phyloP scores from a whole-genome alignment of 1,140 invertebrate species.

The Drosophila bocki region DNA sequence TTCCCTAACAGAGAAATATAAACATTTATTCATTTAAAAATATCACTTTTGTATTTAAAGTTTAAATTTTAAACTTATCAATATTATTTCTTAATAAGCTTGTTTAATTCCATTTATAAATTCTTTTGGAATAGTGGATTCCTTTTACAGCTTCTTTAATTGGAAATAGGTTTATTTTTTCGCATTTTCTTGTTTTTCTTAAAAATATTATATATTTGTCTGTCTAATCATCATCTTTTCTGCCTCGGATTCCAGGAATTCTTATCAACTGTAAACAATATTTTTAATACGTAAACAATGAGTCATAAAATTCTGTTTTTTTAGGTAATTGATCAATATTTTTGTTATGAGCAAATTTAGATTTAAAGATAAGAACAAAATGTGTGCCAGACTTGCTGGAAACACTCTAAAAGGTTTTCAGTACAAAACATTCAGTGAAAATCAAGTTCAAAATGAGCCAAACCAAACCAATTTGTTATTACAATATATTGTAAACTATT shows the following conservation, averaged over 20 bases:
- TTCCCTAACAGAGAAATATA: no score
- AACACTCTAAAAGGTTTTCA: neutral
- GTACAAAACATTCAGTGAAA: neutral
- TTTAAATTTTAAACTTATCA: no score
- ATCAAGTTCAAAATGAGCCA: neutral
- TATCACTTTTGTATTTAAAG: no score
- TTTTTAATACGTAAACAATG: conserved; percentile 1
- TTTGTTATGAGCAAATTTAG: neutral
- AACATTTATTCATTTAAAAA: no score
- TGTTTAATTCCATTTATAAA: no score
- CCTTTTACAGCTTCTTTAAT: no score
- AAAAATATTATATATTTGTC: neutral
- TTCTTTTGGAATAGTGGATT: no score
- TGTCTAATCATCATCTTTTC: neutral
- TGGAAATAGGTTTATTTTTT: neutral
- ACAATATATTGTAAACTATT: neutral
- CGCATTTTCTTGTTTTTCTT: neutral
- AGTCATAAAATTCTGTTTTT: neutral
- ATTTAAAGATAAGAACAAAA: neutral
- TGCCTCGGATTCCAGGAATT: neutral
- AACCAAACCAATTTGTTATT: neutral
- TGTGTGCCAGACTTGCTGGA: no score
- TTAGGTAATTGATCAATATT: neutral
- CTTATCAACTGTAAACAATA: conserved; percentile 7
- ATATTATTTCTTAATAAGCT: no score